Base-by-base conservation (phyloP, 2,113 vertebrate genomes). In the Coturnix japonica region DNA sequence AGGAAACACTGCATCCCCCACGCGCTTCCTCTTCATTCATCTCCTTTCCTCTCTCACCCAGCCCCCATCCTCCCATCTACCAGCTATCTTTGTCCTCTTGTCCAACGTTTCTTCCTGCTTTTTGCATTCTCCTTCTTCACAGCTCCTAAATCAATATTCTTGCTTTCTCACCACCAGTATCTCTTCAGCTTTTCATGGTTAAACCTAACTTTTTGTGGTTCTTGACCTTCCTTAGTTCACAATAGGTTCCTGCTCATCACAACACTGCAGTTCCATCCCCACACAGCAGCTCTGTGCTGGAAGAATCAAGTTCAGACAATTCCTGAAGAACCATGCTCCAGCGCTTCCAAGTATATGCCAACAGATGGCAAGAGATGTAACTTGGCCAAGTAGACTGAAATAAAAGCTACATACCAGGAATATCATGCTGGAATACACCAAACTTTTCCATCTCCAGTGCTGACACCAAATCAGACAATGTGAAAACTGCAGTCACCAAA, bases 401-500 rank as follows among this genome's bases (percentile, higher is more conserved):
- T 6, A 51, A 31, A 63, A 81, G 46, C 39, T 18, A 47, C 4
- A 0, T 20, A 14, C 31, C n/a, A 65, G 17, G 51, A 51, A 8
- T 9, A 23, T 11, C 9, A 8, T 1, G 8, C 57, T 72, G 59
- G 39, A 46, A 39, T 20, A n/a, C 59, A 54, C 13, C 63, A 22
- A 0, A 1, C 53, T 51, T 9, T 31, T 15, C 4, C 1, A 0
- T 19, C 30, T 60, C 67, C 9, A 31, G 11, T 6, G 8, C 4
- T 60, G 33, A 43, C 18, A 60, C 3, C 41, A 66, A 22, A 74
- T 10, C 30, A 41, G 69, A 61, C 63, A 81, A 66, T 0, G 1
- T 7, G 31, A 47, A 28, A 74, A 37, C 5, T 37, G 19, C 28
- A 21, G 13, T 63, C 6, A 10, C 5, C 43, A 30, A 17, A 30